Evolutionary conservation across 2,888 invertebrate species (phyloP).

Genomic region (Cheilosia soror): DNA sequence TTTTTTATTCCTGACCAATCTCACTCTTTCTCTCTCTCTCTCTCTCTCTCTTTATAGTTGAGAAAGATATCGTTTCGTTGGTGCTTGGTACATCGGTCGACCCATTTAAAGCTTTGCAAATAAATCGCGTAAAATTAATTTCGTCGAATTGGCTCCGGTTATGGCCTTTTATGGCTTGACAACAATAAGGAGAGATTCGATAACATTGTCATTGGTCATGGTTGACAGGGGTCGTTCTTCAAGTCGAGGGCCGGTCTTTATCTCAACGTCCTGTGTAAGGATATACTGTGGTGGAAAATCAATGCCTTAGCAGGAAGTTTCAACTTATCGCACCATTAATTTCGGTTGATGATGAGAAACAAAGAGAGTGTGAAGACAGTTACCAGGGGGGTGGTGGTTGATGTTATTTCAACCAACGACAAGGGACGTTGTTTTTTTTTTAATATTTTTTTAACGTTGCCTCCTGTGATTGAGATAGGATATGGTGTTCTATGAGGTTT

Average conservation of each 20-base stretch:
- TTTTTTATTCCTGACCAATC: not conserved
- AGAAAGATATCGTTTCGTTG: not conserved
- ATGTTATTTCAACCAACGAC: not conserved
- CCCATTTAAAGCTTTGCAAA: conserved; percentile 48
- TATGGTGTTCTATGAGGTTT: conserved; percentile 17
- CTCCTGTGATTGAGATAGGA: conserved; percentile 18
- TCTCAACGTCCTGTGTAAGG: not conserved
- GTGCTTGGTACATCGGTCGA: not conserved
- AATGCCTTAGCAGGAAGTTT: conserved; percentile 57
- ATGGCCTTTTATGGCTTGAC: conserved; percentile 67
- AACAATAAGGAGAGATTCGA: conserved; percentile 68
- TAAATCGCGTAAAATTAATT: conserved; percentile 73
- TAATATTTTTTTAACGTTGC: not conserved
- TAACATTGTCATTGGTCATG: conserved; percentile 65
- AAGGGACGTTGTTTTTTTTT: not conserved
- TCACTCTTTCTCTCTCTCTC: not conserved
- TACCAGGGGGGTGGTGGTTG: conserved; percentile 7
- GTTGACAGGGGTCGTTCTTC: conserved; percentile 38
- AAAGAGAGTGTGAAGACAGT: conserved; percentile 37
- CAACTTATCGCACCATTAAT: conserved; percentile 69
- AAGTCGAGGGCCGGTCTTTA: not conserved
- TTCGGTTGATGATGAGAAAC: conserved; percentile 57
- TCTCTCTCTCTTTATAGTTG: not conserved
- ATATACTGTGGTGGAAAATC: conserved; percentile 11
- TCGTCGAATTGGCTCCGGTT: conserved; percentile 63